Percentiles rank a stretch among this genome's conserved stretches.
Conservation (phyloP, 2,113 vertebrate genomes). For the Athene noctua region DNA sequence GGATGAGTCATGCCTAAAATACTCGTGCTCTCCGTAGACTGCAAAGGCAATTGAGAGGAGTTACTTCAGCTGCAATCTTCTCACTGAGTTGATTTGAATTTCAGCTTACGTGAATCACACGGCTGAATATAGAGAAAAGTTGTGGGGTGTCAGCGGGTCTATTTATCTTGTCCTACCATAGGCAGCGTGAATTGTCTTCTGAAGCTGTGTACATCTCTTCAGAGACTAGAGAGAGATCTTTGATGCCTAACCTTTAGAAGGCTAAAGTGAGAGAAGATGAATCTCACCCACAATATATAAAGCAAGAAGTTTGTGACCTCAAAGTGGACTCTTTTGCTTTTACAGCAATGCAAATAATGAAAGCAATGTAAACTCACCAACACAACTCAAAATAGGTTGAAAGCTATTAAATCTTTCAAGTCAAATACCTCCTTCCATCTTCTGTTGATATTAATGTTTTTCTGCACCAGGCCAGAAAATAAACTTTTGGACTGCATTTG, state of each 20-base stretch:
- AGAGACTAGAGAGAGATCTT: background rate
- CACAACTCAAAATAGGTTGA: background rate
- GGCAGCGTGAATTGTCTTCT: background rate
- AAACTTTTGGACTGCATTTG: background rate
- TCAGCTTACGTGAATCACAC: background rate
- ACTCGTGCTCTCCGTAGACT: background rate
- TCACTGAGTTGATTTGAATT: background rate
- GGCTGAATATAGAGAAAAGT: background rate
- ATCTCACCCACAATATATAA: background rate
- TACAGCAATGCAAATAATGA: background rate
- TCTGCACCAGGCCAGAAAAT: background rate
- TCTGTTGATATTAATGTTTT: background rate
- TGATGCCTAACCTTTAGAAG: background rate
- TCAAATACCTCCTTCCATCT: background rate
- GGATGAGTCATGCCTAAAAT: background rate
- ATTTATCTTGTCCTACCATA: background rate
- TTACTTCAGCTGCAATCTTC: background rate
- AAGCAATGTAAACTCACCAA: background rate
- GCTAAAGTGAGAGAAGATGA: background rate
- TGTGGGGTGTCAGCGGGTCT: background rate
- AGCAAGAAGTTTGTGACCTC: background rate
- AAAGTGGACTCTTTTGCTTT: background rate
- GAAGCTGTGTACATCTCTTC: background rate
- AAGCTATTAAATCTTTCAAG: background rate
- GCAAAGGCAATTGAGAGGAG: background rate